Percentiles rank a stretch among this genome's conserved stretches.
Conservation (phyloP, 2,797 vertebrate species). For the Scarus forsteni region DNA sequence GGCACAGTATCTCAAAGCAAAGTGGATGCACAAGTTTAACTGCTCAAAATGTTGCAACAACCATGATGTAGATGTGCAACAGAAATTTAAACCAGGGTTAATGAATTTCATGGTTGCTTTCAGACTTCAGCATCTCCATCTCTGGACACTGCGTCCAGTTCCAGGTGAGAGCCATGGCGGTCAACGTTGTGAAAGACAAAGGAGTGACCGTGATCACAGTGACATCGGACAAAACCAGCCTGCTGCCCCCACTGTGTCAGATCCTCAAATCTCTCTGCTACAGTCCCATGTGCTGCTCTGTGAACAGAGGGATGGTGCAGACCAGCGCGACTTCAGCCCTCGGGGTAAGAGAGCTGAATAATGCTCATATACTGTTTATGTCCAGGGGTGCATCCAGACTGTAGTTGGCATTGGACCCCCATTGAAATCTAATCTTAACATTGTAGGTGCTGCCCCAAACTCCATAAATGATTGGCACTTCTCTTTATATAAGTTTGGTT, state of each 20-base stretch:
- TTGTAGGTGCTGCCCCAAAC: no score
- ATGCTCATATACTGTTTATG: neutral
- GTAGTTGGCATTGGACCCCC: no score
- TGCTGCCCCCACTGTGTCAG: conserved; percentile 1
- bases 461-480: no score
- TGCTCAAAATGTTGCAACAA: no score
- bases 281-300: conserved; percentile 10
- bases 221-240: neutral
- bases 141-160: neutral
- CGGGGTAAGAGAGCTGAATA: conserved; percentile 35
- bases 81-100: no score
- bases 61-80: no score
- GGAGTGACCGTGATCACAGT: conserved; percentile 2
- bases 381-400: no score
- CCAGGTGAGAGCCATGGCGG: conserved; percentile 31
- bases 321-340: neutral
- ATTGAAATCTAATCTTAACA: no score
- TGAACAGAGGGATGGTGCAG: neutral
- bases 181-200: neutral
- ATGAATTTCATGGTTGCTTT: neutral
- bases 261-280: conserved; percentile 12
- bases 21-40: no score
- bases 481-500: no score
- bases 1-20: no score
- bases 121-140: neutral